Evolutionary conservation across 2,113 vertebrate species (phyloP), one percentile per base, ranked within the genome.

Genomic region (Labeo rohita): DNA sequence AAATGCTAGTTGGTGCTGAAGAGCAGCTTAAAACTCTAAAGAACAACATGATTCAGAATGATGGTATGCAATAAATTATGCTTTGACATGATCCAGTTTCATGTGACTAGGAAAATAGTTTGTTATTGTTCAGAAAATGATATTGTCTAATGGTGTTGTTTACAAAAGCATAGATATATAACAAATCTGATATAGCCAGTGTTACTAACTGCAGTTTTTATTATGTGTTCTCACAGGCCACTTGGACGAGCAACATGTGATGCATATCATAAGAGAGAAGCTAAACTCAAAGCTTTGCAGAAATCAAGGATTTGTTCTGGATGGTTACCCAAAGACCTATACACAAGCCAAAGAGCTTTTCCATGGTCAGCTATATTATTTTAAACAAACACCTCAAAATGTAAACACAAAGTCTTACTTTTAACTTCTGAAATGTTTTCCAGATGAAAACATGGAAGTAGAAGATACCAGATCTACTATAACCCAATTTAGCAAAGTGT

Each of bases 301-400:
- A 81, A 99, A 99, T 89, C 97, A 98, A 74, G 98, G 98, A 8
- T 99, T 96, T 89, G 89, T 99, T 90, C 93, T 99, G 45, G 97
- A 99, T 87, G 98, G 96, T 6, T 98, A 94, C 86, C 97, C 96
- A 0, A 93, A 96, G 88, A 96, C 95, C 4, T 96, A 96, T 11
- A 89, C 94, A 1, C 95, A 98, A 88, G 98, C 97, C 49, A 93
- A 91, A 85, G 90, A 94, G 5, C 92, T 98, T 74, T 99, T 99
- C 91, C 91, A 34, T 9, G 92, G 98, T 98, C 8, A 91, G 90
- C 93, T 77, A 63, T 70, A 68, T 65, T 0, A 8, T 43, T 11
- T 10, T 11, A 6, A 65, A n/a, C 85, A 12, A 10, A 47, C 36
- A 86, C 6, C 2, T 21, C 2, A 21, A 34, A 36, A 82, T 28